Conservation (phyloP, 2,113 vertebrate genomes). For the Buteo buteo region DNA sequence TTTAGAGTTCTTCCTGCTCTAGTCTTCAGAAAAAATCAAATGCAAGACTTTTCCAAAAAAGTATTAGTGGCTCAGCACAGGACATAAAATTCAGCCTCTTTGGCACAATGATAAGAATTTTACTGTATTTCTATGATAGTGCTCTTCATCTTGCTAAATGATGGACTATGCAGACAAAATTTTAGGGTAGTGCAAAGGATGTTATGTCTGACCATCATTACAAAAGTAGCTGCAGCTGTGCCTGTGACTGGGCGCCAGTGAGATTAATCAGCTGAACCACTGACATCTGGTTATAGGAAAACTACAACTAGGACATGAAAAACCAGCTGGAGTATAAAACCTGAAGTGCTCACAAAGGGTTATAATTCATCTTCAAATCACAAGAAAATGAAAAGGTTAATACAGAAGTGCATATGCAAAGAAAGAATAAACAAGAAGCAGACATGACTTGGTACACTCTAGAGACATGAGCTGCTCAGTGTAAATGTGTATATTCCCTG, state of each 20-base stretch:
- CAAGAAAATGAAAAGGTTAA: background rate
- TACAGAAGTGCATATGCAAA: background rate
- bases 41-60: background rate
- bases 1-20: background rate
- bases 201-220: background rate
- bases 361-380: background rate
- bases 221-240: slow-evolving; percentile 11
- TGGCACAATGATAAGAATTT: background rate
- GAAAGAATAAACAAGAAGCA: background rate
- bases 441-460: background rate
- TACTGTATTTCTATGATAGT: background rate
- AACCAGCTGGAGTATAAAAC: slow-evolving; percentile 10
- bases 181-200: background rate
- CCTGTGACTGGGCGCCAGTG: background rate
- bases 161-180: background rate
- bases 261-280: slow-evolving; percentile 29
- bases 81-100: background rate
- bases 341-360: background rate
- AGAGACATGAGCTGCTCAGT: background rate
- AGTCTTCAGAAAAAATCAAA: background rate
- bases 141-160: background rate
- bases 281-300: slow-evolving; percentile 27
- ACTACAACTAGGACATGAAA: background rate
- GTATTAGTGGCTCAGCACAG: background rate
- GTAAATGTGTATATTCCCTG: background rate